Evolutionary conservation across 53 echinoderm and acorn worm genomes (phyloP).

Genomic region (Astropecten irregularis): DNA sequence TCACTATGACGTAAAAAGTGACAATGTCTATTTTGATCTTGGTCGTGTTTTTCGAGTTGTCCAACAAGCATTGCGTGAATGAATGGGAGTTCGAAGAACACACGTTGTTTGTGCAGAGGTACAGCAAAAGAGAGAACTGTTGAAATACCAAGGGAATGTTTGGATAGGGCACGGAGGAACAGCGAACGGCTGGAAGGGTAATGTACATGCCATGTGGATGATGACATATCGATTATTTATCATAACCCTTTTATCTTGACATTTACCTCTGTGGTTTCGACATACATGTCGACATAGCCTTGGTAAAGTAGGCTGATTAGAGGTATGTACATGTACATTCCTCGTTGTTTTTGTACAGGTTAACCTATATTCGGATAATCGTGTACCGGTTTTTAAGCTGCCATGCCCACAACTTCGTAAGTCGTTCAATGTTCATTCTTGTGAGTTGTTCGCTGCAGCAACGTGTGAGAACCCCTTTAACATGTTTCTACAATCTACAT

Average conservation of each 20-base stretch:
- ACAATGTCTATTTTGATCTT: no score
- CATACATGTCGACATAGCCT: not conserved
- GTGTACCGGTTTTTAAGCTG: no score
- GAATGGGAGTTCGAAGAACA: conserved; percentile 4
- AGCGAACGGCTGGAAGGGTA: not conserved
- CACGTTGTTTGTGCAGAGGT: conserved; percentile 26
- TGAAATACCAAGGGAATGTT: not conserved
- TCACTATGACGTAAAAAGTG: no score
- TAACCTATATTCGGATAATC: no score
- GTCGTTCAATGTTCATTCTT: no score
- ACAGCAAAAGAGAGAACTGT: not conserved
- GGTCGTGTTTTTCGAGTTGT: not conserved
- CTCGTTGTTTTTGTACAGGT: no score
- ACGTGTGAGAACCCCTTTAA: no score
- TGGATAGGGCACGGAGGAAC: not conserved
- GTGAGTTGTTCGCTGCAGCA: no score
- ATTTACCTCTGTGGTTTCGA: not conserved
- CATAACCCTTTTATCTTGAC: not conserved
- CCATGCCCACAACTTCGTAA: no score
- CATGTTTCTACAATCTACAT: no score
- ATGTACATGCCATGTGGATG: not conserved
- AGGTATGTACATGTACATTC: no score
- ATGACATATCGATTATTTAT: conserved; percentile 5
- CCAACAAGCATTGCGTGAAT: not conserved
- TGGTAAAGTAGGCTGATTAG: no score